A percentile compares a stretch with the other conserved stretches of the same genome.
Conservation (phyloP, 1,140 invertebrate genomes). For the Heliconius nattereri region DNA sequence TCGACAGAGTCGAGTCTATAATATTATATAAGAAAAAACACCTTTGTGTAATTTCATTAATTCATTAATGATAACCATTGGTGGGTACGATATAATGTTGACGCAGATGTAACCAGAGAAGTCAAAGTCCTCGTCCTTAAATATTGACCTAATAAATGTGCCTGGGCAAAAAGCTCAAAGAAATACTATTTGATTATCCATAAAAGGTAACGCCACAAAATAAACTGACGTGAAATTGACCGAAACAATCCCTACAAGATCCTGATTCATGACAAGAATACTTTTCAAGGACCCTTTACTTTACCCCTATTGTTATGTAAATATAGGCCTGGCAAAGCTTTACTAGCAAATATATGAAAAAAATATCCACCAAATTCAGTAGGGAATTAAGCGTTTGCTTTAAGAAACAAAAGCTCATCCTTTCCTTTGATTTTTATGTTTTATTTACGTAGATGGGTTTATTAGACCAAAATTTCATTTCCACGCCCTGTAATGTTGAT, state of each 20-base stretch:
- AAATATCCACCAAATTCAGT: constrained; percentile 69
- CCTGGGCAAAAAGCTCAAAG: background rate
- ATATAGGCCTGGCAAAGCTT: constrained; percentile 61
- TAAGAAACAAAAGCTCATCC: constrained; percentile 52
- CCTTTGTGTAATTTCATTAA: too few relatives aligned
- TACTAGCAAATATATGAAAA: constrained; percentile 49
- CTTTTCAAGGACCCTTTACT: constrained; percentile 58
- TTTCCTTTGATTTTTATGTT: constrained; percentile 25
- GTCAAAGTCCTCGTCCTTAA: background rate
- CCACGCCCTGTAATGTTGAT: constrained; percentile 14
- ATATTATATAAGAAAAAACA: too few relatives aligned
- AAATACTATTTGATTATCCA: constrained; percentile 45
- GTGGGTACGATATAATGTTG: background rate
- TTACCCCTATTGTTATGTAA: constrained; percentile 68
- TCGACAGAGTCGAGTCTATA: too few relatives aligned
- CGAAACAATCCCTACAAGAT: constrained; percentile 66
- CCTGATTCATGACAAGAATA: constrained; percentile 63
- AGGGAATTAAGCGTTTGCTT: constrained; percentile 71
- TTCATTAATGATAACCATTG: too few relatives aligned
- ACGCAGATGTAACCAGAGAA: background rate
- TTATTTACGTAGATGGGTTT: constrained; percentile 32
- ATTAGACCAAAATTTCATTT: constrained; percentile 25
- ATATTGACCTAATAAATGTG: background rate
- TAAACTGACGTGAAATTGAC: constrained; percentile 54
- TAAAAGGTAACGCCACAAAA: constrained; percentile 54